Evolutionary conservation across 2,888 invertebrate genomes (phyloP).

Genomic region (Noctua fimbriata): DNA sequence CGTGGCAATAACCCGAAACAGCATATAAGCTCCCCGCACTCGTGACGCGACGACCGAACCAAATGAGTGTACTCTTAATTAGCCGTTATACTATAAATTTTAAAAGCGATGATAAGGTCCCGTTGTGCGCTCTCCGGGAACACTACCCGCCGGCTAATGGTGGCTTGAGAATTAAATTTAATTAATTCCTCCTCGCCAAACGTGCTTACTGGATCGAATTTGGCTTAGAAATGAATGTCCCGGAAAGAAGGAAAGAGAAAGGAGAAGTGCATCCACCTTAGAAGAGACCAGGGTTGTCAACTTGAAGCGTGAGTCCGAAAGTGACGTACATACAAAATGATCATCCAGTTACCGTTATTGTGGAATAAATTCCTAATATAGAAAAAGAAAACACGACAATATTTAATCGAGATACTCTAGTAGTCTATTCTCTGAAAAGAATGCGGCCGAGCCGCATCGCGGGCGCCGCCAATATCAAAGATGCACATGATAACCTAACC

Average conservation of each 20-base stretch:
- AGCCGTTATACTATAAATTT: constrained; percentile 88
- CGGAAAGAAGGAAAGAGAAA: constrained; percentile 48
- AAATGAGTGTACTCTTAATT: constrained; percentile 87
- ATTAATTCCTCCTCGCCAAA: constrained; percentile 82
- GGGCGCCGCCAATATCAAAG: constrained; percentile 43
- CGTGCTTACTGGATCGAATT: constrained; percentile 62
- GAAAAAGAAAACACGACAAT: background rate
- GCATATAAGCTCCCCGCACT: constrained; percentile 74
- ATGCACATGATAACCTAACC: constrained; percentile 31
- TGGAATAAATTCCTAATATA: background rate
- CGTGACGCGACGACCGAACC: constrained; percentile 83
- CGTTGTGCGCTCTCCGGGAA: constrained; percentile 74
- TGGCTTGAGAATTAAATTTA: constrained; percentile 82
- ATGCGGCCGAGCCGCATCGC: background rate
- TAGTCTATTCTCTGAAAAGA: constrained; percentile 5
- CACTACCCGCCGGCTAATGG: constrained; percentile 78
- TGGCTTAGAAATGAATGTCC: constrained; percentile 48
- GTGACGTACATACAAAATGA: background rate
- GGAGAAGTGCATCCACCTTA: constrained; percentile 38
- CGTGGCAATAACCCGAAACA: constrained; percentile 80
- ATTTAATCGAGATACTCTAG: background rate
- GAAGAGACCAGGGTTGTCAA: constrained; percentile 30
- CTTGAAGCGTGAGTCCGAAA: background rate
- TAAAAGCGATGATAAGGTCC: constrained; percentile 87
- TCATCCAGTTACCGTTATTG: background rate